phyloP scores from a whole-genome alignment of 2,888 invertebrate species.

The Nomada ferruginata region DNA sequence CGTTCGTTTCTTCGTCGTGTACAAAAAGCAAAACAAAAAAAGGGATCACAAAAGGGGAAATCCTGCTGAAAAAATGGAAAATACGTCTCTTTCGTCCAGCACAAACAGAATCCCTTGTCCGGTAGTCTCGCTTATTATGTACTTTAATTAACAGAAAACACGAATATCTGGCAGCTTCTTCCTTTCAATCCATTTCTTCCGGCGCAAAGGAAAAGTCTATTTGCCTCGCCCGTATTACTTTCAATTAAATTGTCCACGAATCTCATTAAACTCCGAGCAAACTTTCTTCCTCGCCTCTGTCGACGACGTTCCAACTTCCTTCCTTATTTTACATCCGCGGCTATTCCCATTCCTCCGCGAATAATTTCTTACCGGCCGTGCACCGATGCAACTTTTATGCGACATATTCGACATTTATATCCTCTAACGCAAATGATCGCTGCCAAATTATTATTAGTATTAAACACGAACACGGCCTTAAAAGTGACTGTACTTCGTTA shows the following conservation, averaged over 20 bases:
- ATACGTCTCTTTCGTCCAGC: not conserved
- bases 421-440: no score
- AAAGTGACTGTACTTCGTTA: no score
- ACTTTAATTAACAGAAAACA: slow-evolving; percentile 54
- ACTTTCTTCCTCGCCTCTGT: slow-evolving; percentile 27
- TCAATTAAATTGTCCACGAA: slow-evolving; percentile 60
- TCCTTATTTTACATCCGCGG: not conserved
- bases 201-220: slow-evolving; percentile 29
- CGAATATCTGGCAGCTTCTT: slow-evolving; percentile 19
- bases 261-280: slow-evolving; percentile 52
- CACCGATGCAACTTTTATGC: not conserved
- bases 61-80: not conserved
- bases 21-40: not conserved
- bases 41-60: not conserved
- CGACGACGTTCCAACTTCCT: slow-evolving; percentile 11
- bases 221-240: slow-evolving; percentile 51
- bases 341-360: not conserved
- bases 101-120: slow-evolving; percentile 32
- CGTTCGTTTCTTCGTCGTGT: not conserved
- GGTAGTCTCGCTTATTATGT: slow-evolving; percentile 31
- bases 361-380: not conserved
- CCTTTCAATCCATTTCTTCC: slow-evolving; percentile 32
- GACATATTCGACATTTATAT: no score
- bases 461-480: no score
- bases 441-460: no score